These are phyloP conservation scores for Leptothorax acervorum DNA, from an alignment of 2,888 invertebrate genomes.

Conservation along the genomic window DNA sequence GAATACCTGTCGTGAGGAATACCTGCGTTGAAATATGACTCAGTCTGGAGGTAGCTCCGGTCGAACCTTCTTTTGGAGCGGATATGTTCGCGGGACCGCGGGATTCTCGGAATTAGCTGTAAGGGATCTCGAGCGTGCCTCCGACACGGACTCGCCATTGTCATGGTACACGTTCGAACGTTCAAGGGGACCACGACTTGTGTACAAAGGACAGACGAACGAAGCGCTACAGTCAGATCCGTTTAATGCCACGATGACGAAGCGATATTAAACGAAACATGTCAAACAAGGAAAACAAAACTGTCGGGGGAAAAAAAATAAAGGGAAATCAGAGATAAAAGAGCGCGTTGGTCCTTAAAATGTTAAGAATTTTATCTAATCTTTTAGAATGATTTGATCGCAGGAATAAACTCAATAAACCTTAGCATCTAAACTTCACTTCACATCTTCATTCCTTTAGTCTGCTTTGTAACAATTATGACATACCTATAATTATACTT, in stretches of 20 bases:
- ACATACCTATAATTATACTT: not conserved
- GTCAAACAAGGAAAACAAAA: not conserved
- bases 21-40: conserved; percentile 37
- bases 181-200: conserved; percentile 14
- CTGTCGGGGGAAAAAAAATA: not conserved
- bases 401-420: not conserved
- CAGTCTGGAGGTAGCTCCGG: conserved; percentile 6
- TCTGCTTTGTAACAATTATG: not conserved
- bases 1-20: conserved; percentile 50
- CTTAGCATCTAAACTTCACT: not conserved
- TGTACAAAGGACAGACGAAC: conserved; percentile 17
- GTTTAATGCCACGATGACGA: conserved; percentile 30
- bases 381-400: not conserved
- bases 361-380: not conserved
- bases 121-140: conserved; percentile 28
- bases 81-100: conserved; percentile 13
- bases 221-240: not conserved
- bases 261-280: not conserved
- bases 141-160: conserved; percentile 35
- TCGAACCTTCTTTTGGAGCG: conserved; percentile 32
- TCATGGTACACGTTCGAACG: conserved; percentile 30
- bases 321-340: not conserved
- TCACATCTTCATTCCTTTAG: not conserved
- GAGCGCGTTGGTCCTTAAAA: not conserved
- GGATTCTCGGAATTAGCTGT: conserved; percentile 28